Evolutionary conservation across 2,888 invertebrate species (phyloP).

Genomic region (Ptycholaimellus sp.): DNA sequence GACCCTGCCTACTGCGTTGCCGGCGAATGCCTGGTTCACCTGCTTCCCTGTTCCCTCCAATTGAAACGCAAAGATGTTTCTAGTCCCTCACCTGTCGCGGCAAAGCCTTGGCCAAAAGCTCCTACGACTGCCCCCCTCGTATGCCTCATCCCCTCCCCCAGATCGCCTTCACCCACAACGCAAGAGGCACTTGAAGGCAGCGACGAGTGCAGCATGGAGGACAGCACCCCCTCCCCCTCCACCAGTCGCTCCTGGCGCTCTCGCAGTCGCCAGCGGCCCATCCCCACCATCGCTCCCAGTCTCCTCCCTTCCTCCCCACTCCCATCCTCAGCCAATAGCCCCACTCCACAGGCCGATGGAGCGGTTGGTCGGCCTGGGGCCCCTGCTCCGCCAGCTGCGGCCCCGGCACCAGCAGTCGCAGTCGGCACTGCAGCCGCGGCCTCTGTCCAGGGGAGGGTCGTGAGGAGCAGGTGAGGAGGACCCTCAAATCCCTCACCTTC

Average conservation of each 20-base stretch:
- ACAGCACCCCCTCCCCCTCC: too few species aligned
- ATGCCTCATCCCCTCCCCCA: neutral
- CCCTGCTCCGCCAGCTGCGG: slow-evolving; percentile 3
- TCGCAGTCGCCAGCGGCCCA: too few species aligned
- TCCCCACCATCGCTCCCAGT: too few species aligned
- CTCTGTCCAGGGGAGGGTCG: neutral
- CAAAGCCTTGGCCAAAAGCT: neutral
- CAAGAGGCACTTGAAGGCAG: too few species aligned
- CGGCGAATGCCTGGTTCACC: slow-evolving; percentile 24
- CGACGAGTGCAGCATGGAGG: too few species aligned
- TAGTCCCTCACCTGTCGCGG: slow-evolving; percentile 1
- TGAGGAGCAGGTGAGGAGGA: too few species aligned
- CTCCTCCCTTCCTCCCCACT: too few species aligned
- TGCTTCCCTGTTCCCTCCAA: neutral
- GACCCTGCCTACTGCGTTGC: slow-evolving; percentile 20
- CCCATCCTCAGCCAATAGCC: too few species aligned
- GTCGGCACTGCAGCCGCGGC: neutral
- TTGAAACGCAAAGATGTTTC: neutral
- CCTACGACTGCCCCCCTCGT: neutral
- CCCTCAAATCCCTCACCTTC: too few species aligned
- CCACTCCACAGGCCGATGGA: too few species aligned
- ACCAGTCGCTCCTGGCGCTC: too few species aligned
- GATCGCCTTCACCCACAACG: neutral
- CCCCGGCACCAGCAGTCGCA: neutral
- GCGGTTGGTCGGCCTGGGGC: slow-evolving; percentile 2